Conservation (phyloP, 2,113 vertebrate genomes). For the Sebastes schlegelii region DNA sequence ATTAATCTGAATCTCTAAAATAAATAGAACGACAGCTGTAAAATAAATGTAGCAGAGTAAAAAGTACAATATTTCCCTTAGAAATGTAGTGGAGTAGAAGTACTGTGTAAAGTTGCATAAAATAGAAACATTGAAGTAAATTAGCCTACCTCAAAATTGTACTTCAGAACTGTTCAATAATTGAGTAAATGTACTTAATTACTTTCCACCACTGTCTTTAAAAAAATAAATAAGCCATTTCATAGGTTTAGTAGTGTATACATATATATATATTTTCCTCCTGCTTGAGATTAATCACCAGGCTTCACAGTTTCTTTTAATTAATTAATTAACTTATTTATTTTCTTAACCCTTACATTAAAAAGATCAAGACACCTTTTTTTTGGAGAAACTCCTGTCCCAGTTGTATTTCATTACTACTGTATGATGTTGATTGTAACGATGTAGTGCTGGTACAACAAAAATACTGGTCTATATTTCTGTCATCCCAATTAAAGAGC, state of each 20-base stretch:
- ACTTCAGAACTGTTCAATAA: too few species aligned
- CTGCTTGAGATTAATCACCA: background rate
- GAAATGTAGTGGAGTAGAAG: too few species aligned
- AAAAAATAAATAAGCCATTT: too few species aligned
- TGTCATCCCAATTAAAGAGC: constrained; percentile 27
- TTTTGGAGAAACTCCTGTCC: background rate
- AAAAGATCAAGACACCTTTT: background rate
- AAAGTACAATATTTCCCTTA: too few species aligned
- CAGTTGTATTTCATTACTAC: background rate
- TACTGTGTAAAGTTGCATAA: too few species aligned
- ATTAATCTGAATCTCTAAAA: too few species aligned
- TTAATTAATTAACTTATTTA: background rate
- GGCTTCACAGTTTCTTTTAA: background rate
- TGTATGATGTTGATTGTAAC: background rate
- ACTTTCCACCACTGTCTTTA: too few species aligned
- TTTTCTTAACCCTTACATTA: background rate
- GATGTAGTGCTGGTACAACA: background rate
- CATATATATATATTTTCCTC: background rate
- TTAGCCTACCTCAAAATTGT: too few species aligned
- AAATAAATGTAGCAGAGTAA: too few species aligned
- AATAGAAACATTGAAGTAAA: too few species aligned
- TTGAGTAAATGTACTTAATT: too few species aligned
- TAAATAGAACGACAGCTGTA: too few species aligned
- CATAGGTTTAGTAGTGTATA: background rate
- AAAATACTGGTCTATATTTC: background rate